Conservation (phyloP, 2,113 vertebrate genomes). For the Petaurus breviceps region DNA sequence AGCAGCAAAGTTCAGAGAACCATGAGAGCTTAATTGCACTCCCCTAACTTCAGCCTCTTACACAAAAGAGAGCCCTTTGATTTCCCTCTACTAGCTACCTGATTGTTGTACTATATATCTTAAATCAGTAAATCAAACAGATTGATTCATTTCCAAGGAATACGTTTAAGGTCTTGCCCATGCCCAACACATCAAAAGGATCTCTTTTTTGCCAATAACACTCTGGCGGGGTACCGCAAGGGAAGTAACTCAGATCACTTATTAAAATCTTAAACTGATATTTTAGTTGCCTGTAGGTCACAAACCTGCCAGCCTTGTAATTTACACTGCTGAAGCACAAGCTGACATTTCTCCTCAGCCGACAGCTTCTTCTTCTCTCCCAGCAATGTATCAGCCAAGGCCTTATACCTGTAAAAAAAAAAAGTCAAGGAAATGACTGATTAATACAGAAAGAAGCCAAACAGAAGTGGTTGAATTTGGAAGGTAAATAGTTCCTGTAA, state of each 20-base stretch:
- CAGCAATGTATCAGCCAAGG: slow-evolving; percentile 86
- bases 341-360: slow-evolving; percentile 89
- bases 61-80: not conserved
- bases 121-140: slow-evolving; percentile 31
- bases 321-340: slow-evolving; percentile 90
- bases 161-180: slow-evolving; percentile 12
- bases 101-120: slow-evolving; percentile 33
- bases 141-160: slow-evolving; percentile 46
- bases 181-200: slow-evolving; percentile 40
- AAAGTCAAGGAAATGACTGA: slow-evolving; percentile 42
- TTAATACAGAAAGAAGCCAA: not conserved
- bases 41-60: not conserved
- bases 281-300: slow-evolving; percentile 71
- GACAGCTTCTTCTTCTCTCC: slow-evolving; percentile 86
- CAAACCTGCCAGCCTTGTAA: slow-evolving; percentile 97
- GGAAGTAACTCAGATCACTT: slow-evolving; percentile 68
- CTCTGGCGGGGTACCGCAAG: slow-evolving; percentile 57
- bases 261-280: slow-evolving; percentile 55
- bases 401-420: slow-evolving; percentile 88
- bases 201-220: slow-evolving; percentile 45
- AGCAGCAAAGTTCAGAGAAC: not conserved
- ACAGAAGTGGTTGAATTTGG: not conserved
- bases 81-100: not conserved
- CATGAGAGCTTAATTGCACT: not conserved
- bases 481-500: rapidly evolving